Conservation (phyloP, 2,888 invertebrate species). For the Ceraclea dissimilis region DNA sequence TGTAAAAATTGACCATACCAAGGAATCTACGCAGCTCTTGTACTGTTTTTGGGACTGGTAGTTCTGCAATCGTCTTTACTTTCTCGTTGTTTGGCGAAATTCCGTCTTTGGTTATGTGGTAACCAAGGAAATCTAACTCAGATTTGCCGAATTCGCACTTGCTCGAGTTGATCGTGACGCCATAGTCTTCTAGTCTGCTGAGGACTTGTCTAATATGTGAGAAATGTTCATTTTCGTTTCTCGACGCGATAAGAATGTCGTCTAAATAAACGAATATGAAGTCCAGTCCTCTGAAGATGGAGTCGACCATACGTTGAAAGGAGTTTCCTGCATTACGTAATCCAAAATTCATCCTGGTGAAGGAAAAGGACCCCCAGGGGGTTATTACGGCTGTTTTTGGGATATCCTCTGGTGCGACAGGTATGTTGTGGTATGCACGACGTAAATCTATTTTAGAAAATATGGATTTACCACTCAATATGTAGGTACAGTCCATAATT, state of each 20-base stretch:
- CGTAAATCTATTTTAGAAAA: constrained; percentile 29
- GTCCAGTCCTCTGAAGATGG: constrained; percentile 26
- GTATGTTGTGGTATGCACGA: constrained; percentile 32
- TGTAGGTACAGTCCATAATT: constrained; percentile 28
- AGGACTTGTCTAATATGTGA: constrained; percentile 26
- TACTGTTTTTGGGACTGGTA: constrained; percentile 19
- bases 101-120: constrained; percentile 6
- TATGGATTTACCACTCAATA: constrained; percentile 25
- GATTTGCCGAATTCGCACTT: constrained; percentile 25
- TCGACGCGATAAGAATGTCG: constrained; percentile 29
- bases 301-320: constrained; percentile 32
- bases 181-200: constrained; percentile 25
- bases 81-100: constrained; percentile 17
- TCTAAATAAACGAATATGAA: constrained; percentile 29
- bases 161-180: constrained; percentile 26
- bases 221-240: constrained; percentile 23
- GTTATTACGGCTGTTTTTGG: constrained; percentile 33
- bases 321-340: constrained; percentile 33
- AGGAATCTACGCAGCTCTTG: constrained; percentile 24
- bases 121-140: constrained; percentile 13
- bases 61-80: constrained; percentile 20
- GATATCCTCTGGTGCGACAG: constrained; percentile 30
- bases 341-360: constrained; percentile 20
- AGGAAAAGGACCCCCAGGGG: constrained; percentile 33
- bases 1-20: constrained; percentile 20